Percentiles rank a stretch among this genome's conserved stretches.
phyloP scores from a whole-genome alignment of 2,797 vertebrate genomes.

The Chaunax sp. region DNA sequence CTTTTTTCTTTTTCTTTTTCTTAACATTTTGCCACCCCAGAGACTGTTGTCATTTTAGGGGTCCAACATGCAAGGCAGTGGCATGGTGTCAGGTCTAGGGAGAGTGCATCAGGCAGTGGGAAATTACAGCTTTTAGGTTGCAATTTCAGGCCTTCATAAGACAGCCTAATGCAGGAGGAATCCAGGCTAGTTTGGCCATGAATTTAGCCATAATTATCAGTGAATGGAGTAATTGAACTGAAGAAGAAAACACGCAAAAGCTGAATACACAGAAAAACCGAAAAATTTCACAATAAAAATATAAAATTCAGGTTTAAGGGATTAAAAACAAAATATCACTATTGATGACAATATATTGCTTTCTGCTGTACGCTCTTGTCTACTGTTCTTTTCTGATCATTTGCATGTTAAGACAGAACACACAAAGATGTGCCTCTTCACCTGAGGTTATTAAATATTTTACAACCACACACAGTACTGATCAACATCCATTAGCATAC shows the following conservation, averaged over 20 bases:
- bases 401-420: slow-evolving; percentile 7
- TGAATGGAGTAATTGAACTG: slow-evolving; percentile 28
- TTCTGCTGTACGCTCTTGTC: neutral
- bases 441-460: slow-evolving; percentile 40
- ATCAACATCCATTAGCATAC: slow-evolving; percentile 44
- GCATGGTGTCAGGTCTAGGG: slow-evolving; percentile 46
- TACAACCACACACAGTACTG: slow-evolving; percentile 15
- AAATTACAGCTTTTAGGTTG: slow-evolving; percentile 74
- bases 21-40: slow-evolving; percentile 60
- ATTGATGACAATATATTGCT: neutral
- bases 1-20: too few species aligned
- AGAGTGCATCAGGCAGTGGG: slow-evolving; percentile 51
- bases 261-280: neutral
- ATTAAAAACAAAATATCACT: neutral
- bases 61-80: slow-evolving; percentile 35
- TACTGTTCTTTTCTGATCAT: neutral
- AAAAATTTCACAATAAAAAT: slow-evolving; percentile 3
- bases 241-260: slow-evolving; percentile 9
- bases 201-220: slow-evolving; percentile 31
- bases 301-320: neutral
- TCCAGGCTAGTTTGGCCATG: slow-evolving; percentile 24
- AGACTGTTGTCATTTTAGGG: slow-evolving; percentile 61
- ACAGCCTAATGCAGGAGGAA: slow-evolving; percentile 41
- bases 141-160: slow-evolving; percentile 70
- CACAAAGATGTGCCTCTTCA: slow-evolving; percentile 10